A percentile compares a stretch with the other conserved stretches of the same genome.
Conservation (phyloP, 2,113 vertebrate genomes). For the Proteles cristata region DNA sequence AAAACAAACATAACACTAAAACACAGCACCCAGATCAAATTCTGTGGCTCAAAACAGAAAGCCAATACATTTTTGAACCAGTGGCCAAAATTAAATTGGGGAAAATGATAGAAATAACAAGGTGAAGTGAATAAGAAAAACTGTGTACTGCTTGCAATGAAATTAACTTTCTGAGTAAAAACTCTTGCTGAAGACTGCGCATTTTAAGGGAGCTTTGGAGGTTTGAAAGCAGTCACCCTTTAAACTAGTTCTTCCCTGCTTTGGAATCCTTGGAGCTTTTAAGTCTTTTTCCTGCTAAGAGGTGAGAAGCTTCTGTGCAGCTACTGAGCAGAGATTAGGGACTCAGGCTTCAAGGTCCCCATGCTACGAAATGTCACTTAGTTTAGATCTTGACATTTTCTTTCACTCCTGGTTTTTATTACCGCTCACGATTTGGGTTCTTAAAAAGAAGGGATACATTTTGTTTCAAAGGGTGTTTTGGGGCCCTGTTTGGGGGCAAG, state of each 20-base stretch:
- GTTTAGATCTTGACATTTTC: background rate
- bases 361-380: background rate
- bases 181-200: background rate
- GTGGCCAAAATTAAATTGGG: background rate
- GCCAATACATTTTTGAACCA: background rate
- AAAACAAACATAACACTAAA: background rate
- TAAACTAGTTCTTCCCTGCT: background rate
- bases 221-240: background rate
- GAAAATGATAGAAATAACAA: constrained; percentile 11
- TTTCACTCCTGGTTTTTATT: background rate
- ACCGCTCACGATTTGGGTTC: background rate
- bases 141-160: background rate
- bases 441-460: background rate
- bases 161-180: background rate
- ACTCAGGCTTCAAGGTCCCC: background rate
- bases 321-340: rapidly evolving
- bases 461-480: background rate
- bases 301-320: background rate
- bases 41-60: background rate
- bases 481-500: background rate
- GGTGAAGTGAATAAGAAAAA: background rate
- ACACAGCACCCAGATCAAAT: background rate
- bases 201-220: background rate
- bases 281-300: background rate
- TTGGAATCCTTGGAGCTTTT: background rate